A percentile compares a stretch with the other conserved stretches of the same genome.
Conservation (phyloP, 1,140 invertebrate genomes). For the Saccostrea echinata region DNA sequence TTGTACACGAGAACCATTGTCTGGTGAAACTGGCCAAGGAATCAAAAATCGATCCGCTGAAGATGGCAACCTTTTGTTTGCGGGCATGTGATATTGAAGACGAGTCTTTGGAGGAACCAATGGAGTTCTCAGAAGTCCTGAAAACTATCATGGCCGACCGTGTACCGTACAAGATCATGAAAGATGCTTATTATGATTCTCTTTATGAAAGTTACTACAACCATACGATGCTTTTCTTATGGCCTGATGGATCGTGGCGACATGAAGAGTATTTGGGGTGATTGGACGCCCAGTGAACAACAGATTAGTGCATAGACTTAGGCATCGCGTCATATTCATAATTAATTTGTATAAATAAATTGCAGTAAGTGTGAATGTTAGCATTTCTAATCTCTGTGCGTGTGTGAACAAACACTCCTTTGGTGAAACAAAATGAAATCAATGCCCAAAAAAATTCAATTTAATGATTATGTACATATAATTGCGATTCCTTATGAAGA, state of each 20-base stretch:
- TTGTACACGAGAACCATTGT: conserved; percentile 3
- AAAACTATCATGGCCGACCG: neutral
- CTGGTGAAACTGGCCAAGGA: neutral
- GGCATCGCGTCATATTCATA: neutral
- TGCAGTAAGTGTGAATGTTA: neutral
- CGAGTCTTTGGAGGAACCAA: neutral
- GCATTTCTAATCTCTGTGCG: no score
- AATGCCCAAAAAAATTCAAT: neutral
- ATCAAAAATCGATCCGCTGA: neutral
- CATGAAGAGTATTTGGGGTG: neutral
- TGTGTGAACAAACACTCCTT: no score
- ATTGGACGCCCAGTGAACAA: no score
- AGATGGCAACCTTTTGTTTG: neutral
- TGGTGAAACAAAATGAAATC: neutral
- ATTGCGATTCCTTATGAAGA: conserved; percentile 29
- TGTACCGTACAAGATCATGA: neutral
- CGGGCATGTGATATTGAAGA: neutral
- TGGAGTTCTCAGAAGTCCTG: neutral
- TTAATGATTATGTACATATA: conserved; percentile 12
- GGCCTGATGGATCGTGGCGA: neutral
- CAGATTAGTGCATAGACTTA: no score
- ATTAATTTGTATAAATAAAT: conserved; percentile 6
- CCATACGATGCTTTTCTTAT: neutral
- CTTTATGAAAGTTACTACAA: neutral
- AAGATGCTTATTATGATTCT: neutral